A percentile compares a stretch with the other conserved stretches of the same genome.
These are phyloP conservation scores for Megaceryle alcyon DNA, from an alignment of 2,797 vertebrate genomes.

Conservation along the genomic window DNA sequence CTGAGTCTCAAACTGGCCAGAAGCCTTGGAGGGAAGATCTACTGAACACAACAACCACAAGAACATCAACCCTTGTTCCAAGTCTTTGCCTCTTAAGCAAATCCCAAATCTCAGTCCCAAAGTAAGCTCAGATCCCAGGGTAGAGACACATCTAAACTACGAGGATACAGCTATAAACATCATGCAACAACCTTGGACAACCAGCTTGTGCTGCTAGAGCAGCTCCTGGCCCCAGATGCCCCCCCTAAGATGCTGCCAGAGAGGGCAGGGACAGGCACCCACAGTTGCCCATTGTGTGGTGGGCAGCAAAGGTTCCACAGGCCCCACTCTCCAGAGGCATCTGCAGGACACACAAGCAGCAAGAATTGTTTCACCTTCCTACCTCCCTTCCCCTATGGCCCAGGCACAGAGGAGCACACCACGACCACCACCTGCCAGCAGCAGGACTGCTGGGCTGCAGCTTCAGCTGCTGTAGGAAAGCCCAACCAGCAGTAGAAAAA, in stretches of 20 bases:
- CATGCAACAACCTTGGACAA: rapidly evolving
- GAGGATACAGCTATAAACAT: rapidly evolving
- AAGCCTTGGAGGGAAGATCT: background rate
- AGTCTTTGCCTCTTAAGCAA: background rate
- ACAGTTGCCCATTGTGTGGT: background rate
- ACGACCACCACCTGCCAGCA: background rate
- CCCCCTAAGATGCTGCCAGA: rapidly evolving
- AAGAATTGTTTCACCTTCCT: background rate
- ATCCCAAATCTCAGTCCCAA: background rate
- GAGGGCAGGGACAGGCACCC: background rate
- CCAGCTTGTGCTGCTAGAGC: rapidly evolving
- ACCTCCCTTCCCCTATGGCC: rapidly evolving
- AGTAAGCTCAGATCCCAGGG: rapidly evolving
- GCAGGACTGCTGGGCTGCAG: background rate
- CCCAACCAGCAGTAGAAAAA: rapidly evolving
- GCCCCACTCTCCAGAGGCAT: rapidly evolving
- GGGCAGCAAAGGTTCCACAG: background rate
- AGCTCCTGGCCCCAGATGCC: background rate
- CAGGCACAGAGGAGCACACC: rapidly evolving
- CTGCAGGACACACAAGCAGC: rapidly evolving
- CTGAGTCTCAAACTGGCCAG: background rate
- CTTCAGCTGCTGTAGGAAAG: background rate
- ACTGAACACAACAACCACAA: rapidly evolving
- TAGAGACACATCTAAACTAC: background rate
- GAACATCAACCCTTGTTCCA: background rate